phyloP scores from a whole-genome alignment of 2,113 vertebrate genomes.

The Carassius auratus region DNA sequence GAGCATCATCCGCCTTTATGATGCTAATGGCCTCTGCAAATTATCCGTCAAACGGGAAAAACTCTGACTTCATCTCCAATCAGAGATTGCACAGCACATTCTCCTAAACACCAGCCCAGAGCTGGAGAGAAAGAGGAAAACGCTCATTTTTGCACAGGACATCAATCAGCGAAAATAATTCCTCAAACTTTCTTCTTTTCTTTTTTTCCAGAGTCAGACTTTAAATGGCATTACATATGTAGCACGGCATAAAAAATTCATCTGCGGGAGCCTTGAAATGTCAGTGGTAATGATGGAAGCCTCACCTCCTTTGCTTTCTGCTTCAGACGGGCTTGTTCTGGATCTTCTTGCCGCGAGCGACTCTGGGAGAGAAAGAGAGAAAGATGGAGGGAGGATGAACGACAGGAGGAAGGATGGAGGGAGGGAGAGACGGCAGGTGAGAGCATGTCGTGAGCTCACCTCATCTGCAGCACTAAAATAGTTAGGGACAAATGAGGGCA shows the following conservation, averaged over 20 bases:
- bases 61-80: slow-evolving; percentile 45
- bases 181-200: slow-evolving; percentile 77
- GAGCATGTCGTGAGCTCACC: slow-evolving; percentile 86
- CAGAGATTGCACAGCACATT: not conserved
- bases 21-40: slow-evolving; percentile 60
- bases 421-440: slow-evolving; percentile 80
- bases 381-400: slow-evolving; percentile 48
- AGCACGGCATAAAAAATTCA: slow-evolving; percentile 95
- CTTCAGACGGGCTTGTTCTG: slow-evolving; percentile 89
- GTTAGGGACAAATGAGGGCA: slow-evolving; percentile 76
- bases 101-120: slow-evolving; percentile 12
- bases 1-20: slow-evolving; percentile 51
- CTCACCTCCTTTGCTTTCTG: slow-evolving; percentile 96
- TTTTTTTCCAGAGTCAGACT: slow-evolving; percentile 78
- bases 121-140: slow-evolving; percentile 30
- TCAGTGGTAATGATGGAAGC: slow-evolving; percentile 95
- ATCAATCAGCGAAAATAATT: slow-evolving; percentile 90
- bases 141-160: slow-evolving; percentile 63
- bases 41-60: slow-evolving; percentile 27
- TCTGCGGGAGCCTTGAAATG: slow-evolving; percentile 88
- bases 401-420: slow-evolving; percentile 55
- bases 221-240: slow-evolving; percentile 98
- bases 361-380: slow-evolving; percentile 78
- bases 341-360: slow-evolving; percentile 94
- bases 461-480: slow-evolving; percentile 88